Evolutionary conservation across 2,797 vertebrate species (phyloP).

Genomic region (Florisuga fusca): DNA sequence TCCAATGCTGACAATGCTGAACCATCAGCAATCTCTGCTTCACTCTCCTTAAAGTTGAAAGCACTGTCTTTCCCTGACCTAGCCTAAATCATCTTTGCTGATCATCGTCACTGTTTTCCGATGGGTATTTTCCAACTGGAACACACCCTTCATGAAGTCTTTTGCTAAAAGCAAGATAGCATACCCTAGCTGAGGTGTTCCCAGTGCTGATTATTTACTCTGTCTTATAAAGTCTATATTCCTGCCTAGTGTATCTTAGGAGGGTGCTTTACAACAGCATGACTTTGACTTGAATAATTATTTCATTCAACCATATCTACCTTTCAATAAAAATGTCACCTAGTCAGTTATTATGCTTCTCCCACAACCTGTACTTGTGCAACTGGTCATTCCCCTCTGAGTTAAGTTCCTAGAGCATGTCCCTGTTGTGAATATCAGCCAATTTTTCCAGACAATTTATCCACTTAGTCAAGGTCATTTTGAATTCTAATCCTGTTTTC

Average conservation of each 20-base stretch:
- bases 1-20: not conserved
- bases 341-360: not conserved
- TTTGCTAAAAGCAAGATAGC: not conserved
- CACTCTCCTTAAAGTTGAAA: not conserved
- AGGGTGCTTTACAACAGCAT: not conserved
- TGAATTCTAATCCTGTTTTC: constrained; percentile 15
- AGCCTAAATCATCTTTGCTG: not conserved
- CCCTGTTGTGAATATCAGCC: not conserved
- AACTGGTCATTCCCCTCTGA: not conserved
- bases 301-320: not conserved
- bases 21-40: not conserved
- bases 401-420: not conserved
- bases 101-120: not conserved
- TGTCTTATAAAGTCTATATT: not conserved
- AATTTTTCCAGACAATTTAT: not conserved
- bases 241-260: not conserved
- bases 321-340: not conserved
- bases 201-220: not conserved
- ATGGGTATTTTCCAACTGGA: not conserved
- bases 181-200: not conserved
- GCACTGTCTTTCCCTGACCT: not conserved
- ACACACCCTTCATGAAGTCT: not conserved
- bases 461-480: constrained; percentile 4
- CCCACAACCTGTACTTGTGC: not conserved
- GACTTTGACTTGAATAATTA: not conserved